A percentile compares a stretch with the other conserved stretches of the same genome.
phyloP scores from a whole-genome alignment of 2,888 invertebrate genomes.

The Leuctra nigra region DNA sequence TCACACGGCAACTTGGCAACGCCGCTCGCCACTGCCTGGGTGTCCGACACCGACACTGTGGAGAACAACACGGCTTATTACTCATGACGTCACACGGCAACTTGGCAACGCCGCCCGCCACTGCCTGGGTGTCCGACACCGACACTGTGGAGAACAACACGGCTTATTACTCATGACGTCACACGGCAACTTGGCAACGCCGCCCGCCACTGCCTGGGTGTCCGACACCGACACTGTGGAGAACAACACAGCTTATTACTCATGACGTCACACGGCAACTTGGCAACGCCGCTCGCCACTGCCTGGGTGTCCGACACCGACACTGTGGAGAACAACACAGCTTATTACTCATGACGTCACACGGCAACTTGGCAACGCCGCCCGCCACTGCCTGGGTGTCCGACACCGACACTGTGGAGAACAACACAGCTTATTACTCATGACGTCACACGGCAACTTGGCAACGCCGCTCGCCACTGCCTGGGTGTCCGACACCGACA shows the following conservation, averaged over 20 bases:
- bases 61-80: too few species aligned
- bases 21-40: conserved; percentile 67
- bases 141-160: too few species aligned
- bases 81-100: conserved; percentile 74
- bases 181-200: conserved; percentile 69
- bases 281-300: conserved; percentile 66
- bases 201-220: conserved; percentile 65
- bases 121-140: conserved; percentile 53
- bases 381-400: conserved; percentile 67
- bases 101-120: conserved; percentile 66
- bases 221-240: conserved; percentile 37
- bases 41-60: conserved; percentile 38
- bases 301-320: conserved; percentile 50
- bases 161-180: too few species aligned
- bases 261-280: conserved; percentile 72
- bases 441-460: conserved; percentile 70
- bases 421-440: too few species aligned
- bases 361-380: conserved; percentile 67
- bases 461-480: conserved; percentile 70
- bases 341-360: too few species aligned
- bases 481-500: conserved; percentile 45
- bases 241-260: too few species aligned
- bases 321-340: too few species aligned
- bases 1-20: conserved; percentile 72
- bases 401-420: conserved; percentile 28